These are phyloP conservation scores for Coluber constrictor DNA, from an alignment of 2,797 vertebrate genomes.

Conservation along the genomic window DNA sequence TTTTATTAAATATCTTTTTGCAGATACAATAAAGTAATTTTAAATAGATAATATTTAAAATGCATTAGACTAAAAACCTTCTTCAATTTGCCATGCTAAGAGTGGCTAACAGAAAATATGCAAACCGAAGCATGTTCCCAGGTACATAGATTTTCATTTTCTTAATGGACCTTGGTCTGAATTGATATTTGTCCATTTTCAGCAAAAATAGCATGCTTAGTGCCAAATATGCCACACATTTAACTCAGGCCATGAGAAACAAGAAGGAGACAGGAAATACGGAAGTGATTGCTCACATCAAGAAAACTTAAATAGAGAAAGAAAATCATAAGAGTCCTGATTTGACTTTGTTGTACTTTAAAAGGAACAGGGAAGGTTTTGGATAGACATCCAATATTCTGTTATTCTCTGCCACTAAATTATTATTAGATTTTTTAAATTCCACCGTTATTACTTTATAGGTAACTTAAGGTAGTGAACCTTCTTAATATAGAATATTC, in stretches of 20 bases:
- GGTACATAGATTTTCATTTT: conserved; percentile 24
- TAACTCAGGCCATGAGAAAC: neutral
- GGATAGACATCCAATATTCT: neutral
- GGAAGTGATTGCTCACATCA: neutral
- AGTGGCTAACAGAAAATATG: conserved; percentile 20
- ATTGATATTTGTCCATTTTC: conserved; percentile 39
- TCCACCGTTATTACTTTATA: no score
- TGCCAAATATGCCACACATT: neutral
- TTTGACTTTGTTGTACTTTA: neutral
- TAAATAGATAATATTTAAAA: neutral
- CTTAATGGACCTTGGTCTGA: conserved; percentile 35
- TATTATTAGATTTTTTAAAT: no score
- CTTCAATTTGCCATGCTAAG: neutral
- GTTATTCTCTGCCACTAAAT: neutral
- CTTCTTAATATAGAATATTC: neutral
- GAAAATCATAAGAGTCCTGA: neutral
- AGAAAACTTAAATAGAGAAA: neutral
- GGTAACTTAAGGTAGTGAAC: no score
- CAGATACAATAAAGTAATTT: neutral
- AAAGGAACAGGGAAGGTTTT: neutral
- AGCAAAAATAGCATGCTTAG: conserved; percentile 20
- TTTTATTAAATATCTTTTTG: neutral
- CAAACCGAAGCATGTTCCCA: conserved; percentile 2
- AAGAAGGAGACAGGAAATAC: neutral
- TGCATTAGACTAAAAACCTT: neutral